Evolutionary conservation across 2,113 vertebrate genomes (phyloP), one percentile per base, ranked within the genome.

Genomic region (Capricornis sumatraensis): DNA sequence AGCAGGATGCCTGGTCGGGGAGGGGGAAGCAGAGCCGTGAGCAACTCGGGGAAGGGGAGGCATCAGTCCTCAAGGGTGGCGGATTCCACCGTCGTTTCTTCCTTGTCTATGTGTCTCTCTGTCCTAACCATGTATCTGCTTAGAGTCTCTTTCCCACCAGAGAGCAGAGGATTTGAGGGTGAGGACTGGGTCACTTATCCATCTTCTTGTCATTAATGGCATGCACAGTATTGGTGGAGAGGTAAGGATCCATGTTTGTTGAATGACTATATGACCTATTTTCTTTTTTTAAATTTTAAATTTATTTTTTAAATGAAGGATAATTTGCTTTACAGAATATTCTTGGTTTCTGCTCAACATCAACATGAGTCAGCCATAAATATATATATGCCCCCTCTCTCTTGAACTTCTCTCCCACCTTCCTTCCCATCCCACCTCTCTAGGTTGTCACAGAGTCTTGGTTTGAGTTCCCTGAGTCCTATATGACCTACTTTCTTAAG

Each of bases 1-100:
- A 99, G 98, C 92, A 99, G 98, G 98, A 99, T 99, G 53, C 99
- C 99, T 99, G 99, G 36, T 92, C 87, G 1, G 33, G 33, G 71
- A 94, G 53, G 85, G 47, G 21, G 94, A 64, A 76, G 7, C 15
- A 76, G 71, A 50, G 52, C 2, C 0, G 3, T 94, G 78, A 97
- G 27, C 9, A 11, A 8, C 23, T 45, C 14, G 1, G 79, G 45
- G 78, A 81, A 10, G 30, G 9, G 43, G 14, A 40, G 7, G 9
- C 52, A 8, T 53, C 47, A 84, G 60, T 4, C 47, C 28, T 15
- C 47, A n/a, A 1, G 1, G 47, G 27, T 10, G 27, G 27, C 74
- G 6, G 52, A 28, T 21, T 58, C 53, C 16, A 0, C 10, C 1
- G 2, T 83, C n/a, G 13, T 21, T 55, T 47, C 47, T 45, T 28